Conservation (phyloP, 2,888 invertebrate genomes). For the Ochropleura plecta region DNA sequence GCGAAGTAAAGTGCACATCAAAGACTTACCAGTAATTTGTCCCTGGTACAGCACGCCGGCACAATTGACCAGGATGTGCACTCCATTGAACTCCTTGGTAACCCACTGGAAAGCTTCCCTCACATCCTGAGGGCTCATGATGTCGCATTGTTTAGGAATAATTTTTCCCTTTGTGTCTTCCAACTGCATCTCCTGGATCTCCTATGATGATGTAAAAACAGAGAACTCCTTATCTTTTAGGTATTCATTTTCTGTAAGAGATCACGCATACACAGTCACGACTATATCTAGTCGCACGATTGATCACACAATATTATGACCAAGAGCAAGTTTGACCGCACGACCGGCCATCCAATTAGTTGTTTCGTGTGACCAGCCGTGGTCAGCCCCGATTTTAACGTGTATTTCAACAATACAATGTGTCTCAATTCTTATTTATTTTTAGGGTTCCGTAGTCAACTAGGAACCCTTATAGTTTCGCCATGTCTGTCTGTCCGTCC, state of each 20-base stretch:
- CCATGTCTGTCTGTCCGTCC: no score
- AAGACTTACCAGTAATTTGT: conserved; percentile 39
- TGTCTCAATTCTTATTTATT: no score
- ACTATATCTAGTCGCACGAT: background rate
- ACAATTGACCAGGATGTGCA: conserved; percentile 78
- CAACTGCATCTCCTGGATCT: conserved; percentile 25
- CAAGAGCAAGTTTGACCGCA: background rate
- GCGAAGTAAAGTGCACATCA: conserved; percentile 1
- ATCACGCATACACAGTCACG: background rate
- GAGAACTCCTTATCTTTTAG: background rate
- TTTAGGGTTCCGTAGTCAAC: no score
- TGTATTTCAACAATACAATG: no score
- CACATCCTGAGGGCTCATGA: conserved; percentile 18
- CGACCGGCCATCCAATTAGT: background rate
- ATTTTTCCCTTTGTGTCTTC: conserved; percentile 27
- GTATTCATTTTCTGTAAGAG: background rate
- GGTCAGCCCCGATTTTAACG: background rate
- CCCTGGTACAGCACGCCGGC: conserved; percentile 73
- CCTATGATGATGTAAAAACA: background rate
- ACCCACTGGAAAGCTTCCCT: conserved; percentile 64
- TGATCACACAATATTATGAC: background rate
- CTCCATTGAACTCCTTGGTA: conserved; percentile 71
- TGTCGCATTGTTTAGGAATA: conserved; percentile 34
- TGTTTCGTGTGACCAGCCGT: background rate
- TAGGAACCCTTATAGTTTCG: no score